Evolutionary conservation across 2,113 vertebrate genomes (phyloP).

Genomic region (Sus scrofa): DNA sequence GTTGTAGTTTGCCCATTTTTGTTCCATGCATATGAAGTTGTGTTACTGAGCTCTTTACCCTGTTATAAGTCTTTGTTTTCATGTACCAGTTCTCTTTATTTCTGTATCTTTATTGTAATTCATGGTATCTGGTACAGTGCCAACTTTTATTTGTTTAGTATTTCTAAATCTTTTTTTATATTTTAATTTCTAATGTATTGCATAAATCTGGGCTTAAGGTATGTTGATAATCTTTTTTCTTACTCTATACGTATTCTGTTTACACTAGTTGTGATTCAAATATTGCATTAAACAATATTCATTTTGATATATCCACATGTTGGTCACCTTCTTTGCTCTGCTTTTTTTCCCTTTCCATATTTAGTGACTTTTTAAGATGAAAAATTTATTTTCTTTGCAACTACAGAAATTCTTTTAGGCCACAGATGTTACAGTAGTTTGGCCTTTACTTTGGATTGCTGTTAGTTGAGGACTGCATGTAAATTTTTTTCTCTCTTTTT

Average conservation of each 20-base stretch:
- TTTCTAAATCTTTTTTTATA: not conserved
- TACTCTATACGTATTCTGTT: not conserved
- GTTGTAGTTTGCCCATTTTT: not conserved
- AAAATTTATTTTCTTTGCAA: not conserved
- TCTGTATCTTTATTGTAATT: constrained; percentile 11
- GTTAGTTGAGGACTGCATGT: not conserved
- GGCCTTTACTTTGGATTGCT: not conserved
- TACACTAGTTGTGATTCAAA: not conserved
- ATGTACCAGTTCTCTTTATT: not conserved
- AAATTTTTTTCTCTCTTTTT: not conserved
- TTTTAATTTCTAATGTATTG: constrained; percentile 3
- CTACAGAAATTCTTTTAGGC: not conserved
- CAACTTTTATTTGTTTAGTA: not conserved
- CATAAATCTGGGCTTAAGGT: not conserved
- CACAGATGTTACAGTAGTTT: not conserved
- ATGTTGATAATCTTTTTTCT: not conserved
- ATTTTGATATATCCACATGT: not conserved
- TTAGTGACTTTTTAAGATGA: not conserved
- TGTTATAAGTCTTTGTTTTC: not conserved
- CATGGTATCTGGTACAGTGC: not conserved
- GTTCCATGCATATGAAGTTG: not conserved
- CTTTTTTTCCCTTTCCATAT: not conserved
- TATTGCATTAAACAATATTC: not conserved
- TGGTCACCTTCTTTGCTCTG: not conserved
- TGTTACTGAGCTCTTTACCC: not conserved